A percentile compares a stretch with the other conserved stretches of the same genome.
Evolutionary conservation across 2,888 invertebrate species (phyloP).

Genomic region (Hesperia comma): DNA sequence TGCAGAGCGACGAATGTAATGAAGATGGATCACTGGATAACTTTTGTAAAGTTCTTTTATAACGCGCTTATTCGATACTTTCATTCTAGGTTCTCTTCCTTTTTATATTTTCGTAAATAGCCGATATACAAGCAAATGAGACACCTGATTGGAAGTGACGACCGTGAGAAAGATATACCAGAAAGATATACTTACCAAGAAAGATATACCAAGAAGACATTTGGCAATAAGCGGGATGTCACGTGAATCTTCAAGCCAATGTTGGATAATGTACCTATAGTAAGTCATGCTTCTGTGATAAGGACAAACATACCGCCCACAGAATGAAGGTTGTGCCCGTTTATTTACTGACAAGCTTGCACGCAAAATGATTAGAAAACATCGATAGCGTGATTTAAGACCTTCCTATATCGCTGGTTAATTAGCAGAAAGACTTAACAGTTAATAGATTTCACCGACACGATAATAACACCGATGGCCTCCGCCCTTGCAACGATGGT

Average conservation of each 20-base stretch:
- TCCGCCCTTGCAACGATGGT: background rate
- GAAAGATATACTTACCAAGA: too few species aligned
- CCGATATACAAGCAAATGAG: background rate
- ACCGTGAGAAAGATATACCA: too few species aligned
- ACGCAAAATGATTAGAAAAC: background rate
- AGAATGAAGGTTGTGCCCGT: too few species aligned
- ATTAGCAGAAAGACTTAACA: background rate
- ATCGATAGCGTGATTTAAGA: background rate
- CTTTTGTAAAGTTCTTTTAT: slow-evolving; percentile 25
- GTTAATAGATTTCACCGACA: background rate
- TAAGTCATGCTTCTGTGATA: too few species aligned
- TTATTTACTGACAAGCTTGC: too few species aligned
- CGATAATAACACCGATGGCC: background rate
- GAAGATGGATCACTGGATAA: slow-evolving; percentile 45
- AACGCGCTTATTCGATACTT: slow-evolving; percentile 31
- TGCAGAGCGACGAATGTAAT: slow-evolving; percentile 40
- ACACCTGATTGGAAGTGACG: too few species aligned
- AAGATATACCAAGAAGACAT: too few species aligned
- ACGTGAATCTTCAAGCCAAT: too few species aligned
- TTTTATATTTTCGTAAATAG: too few species aligned
- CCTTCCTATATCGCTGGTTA: background rate
- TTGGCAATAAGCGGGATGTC: too few species aligned
- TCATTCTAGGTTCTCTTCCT: background rate
- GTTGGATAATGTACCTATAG: too few species aligned
- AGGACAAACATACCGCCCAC: too few species aligned